These are phyloP conservation scores for Gallinago jamesoni DNA, from an alignment of 2,113 vertebrate species.

Conservation along the genomic window DNA sequence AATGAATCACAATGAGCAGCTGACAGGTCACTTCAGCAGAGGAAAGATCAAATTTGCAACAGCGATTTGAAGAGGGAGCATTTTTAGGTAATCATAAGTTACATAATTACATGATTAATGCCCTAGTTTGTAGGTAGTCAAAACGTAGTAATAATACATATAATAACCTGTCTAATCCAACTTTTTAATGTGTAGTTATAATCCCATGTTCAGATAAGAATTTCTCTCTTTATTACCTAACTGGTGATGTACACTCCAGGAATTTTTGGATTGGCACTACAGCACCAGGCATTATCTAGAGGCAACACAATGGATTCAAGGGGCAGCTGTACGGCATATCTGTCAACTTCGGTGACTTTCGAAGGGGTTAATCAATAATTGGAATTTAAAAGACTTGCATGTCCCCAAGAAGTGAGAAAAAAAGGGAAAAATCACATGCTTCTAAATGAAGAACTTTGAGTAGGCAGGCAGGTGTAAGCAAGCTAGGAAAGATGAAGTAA, in stretches of 20 bases:
- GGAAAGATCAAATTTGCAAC: background rate
- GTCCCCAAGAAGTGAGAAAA: background rate
- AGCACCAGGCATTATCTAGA: background rate
- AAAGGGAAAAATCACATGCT: background rate
- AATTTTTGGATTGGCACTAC: background rate
- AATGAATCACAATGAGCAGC: background rate
- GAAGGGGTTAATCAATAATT: background rate
- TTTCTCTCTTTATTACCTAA: background rate
- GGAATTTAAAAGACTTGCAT: background rate
- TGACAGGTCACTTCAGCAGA: background rate
- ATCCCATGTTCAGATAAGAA: background rate
- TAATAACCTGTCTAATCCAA: background rate
- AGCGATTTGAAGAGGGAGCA: background rate
- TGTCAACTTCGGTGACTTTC: background rate
- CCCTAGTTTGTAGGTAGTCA: background rate
- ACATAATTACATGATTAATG: background rate
- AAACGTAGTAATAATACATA: background rate
- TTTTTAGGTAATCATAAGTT: slow-evolving; percentile 8
- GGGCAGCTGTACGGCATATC: background rate
- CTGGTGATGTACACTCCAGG: background rate
- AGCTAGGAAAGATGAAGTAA: background rate
- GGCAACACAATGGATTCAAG: background rate
- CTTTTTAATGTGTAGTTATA: background rate
- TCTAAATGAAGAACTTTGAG: background rate
- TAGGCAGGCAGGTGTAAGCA: background rate